phyloP scores from a whole-genome alignment of 2,797 vertebrate genomes.

The Cichlasoma orientale region DNA sequence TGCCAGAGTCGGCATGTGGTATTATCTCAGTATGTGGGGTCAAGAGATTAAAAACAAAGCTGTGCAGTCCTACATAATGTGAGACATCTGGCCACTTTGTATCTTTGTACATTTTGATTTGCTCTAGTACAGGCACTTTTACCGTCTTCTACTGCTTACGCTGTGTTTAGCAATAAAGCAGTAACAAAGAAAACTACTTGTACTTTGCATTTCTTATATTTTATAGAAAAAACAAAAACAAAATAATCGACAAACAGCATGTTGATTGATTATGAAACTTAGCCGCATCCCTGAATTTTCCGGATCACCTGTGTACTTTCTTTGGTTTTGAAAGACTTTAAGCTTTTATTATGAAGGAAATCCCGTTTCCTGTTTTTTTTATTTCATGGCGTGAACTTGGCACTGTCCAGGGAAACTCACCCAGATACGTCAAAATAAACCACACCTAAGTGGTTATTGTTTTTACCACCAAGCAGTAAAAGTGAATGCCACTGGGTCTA shows the following conservation, averaged over 20 bases:
- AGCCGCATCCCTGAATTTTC: not conserved
- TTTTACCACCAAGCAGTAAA: not conserved
- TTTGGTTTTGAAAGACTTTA: not conserved
- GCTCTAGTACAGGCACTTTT: not conserved
- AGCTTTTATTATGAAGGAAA: slow-evolving; percentile 45
- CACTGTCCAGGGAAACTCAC: not conserved
- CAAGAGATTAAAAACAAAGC: not conserved
- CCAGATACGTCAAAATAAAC: slow-evolving; percentile 33
- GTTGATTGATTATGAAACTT: not conserved
- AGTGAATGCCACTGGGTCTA: not conserved
- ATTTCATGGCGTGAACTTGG: not conserved
- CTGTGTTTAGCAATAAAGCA: not conserved
- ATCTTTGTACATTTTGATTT: not conserved
- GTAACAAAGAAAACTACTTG: not conserved
- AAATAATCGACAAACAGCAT: not conserved
- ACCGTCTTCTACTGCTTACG: not conserved
- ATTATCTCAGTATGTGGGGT: not conserved
- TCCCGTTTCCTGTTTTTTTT: not conserved
- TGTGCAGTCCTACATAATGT: not conserved
- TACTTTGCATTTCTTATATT: not conserved
- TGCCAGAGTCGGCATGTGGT: too few relatives aligned
- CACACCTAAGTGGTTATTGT: slow-evolving; percentile 28
- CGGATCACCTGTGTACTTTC: not conserved
- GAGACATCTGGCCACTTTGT: not conserved
- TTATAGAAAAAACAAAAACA: not conserved